Conservation (phyloP, 2,797 vertebrate genomes). For the Scleropages formosus region DNA sequence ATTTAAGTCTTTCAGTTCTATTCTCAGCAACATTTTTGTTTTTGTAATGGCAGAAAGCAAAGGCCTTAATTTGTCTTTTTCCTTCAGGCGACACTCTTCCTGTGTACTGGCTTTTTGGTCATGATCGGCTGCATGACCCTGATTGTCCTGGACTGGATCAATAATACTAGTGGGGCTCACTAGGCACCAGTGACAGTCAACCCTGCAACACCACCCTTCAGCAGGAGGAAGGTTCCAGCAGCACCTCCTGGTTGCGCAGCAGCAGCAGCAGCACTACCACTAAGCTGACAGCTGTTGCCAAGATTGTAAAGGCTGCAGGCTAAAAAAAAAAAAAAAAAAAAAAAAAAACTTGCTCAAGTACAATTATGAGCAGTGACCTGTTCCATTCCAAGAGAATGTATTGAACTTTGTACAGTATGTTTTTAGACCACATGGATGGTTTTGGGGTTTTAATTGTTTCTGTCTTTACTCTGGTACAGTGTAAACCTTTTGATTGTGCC, state of each 20-base stretch:
- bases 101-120: slow-evolving; percentile 79
- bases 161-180: slow-evolving; percentile 68
- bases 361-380: slow-evolving; percentile 77
- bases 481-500: slow-evolving; percentile 56
- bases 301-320: slow-evolving; percentile 11
- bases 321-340: too few species aligned
- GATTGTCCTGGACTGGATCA: slow-evolving; percentile 86
- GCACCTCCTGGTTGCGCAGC: slow-evolving; percentile 1
- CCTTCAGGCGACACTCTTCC: slow-evolving; percentile 80
- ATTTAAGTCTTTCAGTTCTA: too few species aligned
- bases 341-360: slow-evolving; percentile 47
- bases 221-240: neutral
- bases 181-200: slow-evolving; percentile 51
- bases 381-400: slow-evolving; percentile 98
- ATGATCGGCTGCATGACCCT: slow-evolving; percentile 86
- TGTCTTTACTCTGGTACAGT: slow-evolving; percentile 66
- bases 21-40: neutral
- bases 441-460: slow-evolving; percentile 68
- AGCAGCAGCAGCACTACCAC: neutral
- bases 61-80: neutral
- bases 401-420: slow-evolving; percentile 75
- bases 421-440: slow-evolving; percentile 87
- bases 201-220: neutral
- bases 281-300: neutral
- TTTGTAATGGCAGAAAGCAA: neutral